Percentiles rank a stretch among this genome's conserved stretches.
Evolutionary conservation across 2,797 vertebrate species (phyloP).

Genomic region (Sebastes reedi): DNA sequence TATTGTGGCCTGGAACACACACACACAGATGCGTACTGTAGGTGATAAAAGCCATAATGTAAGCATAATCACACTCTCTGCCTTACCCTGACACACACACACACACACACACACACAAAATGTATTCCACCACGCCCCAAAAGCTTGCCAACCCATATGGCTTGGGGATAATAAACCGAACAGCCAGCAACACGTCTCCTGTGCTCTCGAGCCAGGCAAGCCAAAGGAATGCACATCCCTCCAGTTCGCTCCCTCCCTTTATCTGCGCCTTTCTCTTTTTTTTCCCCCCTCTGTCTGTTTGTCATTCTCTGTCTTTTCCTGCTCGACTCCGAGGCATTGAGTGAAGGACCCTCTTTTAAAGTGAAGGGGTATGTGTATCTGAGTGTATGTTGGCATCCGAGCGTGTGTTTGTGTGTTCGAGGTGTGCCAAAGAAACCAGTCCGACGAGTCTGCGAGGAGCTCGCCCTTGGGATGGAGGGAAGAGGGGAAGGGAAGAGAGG

Average conservation of each 20-base stretch:
- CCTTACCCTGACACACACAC: conserved; percentile 30
- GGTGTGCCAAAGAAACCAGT: conserved; percentile 77
- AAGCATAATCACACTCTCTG: conserved; percentile 56
- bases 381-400: conserved; percentile 57
- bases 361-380: conserved; percentile 38
- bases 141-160: conserved; percentile 77
- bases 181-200: conserved; percentile 78
- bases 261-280: conserved; percentile 45
- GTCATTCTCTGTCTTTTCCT: conserved; percentile 61
- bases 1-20: conserved; percentile 61
- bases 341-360: conserved; percentile 60
- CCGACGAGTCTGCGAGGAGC: conserved; percentile 73
- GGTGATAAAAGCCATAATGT: conserved; percentile 67
- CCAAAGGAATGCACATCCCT: conserved; percentile 75
- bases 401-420: conserved; percentile 58
- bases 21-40: conserved; percentile 42
- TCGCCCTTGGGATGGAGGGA: conserved; percentile 69
- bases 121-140: conserved; percentile 66
- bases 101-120: conserved; percentile 14
- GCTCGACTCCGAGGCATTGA: conserved; percentile 37
- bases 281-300: conserved; percentile 50
- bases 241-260: conserved; percentile 62
- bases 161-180: conserved; percentile 78
- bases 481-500: conserved; percentile 47
- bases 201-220: conserved; percentile 64